Evolutionary conservation across 2,888 invertebrate genomes (phyloP), one percentile per base, ranked within the genome.

Genomic region (Meta bourneti): DNA sequence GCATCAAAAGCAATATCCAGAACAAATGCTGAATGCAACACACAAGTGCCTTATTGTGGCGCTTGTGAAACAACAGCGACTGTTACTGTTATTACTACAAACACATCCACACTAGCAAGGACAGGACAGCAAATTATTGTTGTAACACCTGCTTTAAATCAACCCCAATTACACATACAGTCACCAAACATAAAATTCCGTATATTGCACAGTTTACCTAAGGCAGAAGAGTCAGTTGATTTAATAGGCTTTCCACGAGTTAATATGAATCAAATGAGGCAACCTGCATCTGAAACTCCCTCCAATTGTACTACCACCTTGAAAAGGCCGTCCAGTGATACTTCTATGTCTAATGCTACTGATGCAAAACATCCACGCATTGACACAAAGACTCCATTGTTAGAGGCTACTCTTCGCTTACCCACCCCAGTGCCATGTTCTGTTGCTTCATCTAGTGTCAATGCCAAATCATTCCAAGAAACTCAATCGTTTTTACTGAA

Each of bases 161-260:
- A 93, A 85, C 88, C 88, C 11, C 86, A 89, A 70, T 79, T 93
- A 20, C 93, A 90, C n/a, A 85, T 87, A 61, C 90, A 90, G 71
- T 89, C 90, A n/a, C 89, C 92, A 49, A 92, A 92, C 75, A 90
- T 92, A 51, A 92, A 89, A 69, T 89, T 92, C 89, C 89, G 92
- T 16, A 89, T 92, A 78, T 70, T 92, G 13, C 86, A 89, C 72
- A 92, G 89, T 86, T 19, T 83, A 79, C 86, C 92, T n/a, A 89
- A 78, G 81, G 52, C 79, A 11, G 89, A 89, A 70, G 93, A 93
- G 70, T 75, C 92, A 19, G 93, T 89, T 70, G 93, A 93, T 78
- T 54, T 93, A 75, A 90, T 93, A 34, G 93, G 93, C 34, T 93
- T 93, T 84, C 93, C 93, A 19, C 92, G 87, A 20, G 93, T 93